A percentile compares a stretch with the other conserved stretches of the same genome.
Conservation (phyloP, 1,140 invertebrate species). For the Watersipora subatra region DNA sequence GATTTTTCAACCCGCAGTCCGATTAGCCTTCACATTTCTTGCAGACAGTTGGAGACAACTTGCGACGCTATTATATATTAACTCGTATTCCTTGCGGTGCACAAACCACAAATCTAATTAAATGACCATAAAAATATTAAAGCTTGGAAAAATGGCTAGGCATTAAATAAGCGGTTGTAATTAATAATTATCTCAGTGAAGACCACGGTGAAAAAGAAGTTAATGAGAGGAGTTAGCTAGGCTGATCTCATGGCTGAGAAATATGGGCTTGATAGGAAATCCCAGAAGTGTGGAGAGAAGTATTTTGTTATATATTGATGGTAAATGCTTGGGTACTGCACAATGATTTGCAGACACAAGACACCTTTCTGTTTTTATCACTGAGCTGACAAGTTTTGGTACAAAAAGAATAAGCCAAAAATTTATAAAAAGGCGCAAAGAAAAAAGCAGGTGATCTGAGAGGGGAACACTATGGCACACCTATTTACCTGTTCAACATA, state of each 20-base stretch:
- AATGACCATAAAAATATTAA: too few species aligned
- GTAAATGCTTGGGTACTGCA: neutral
- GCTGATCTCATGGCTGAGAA: neutral
- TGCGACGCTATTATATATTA: too few species aligned
- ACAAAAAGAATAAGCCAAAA: neutral
- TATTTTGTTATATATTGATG: neutral
- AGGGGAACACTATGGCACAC: neutral
- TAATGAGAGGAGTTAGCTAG: neutral
- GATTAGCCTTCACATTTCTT: too few species aligned
- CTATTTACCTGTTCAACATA: neutral
- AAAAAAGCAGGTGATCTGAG: neutral
- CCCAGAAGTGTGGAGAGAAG: neutral
- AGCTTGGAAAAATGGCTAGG: too few species aligned
- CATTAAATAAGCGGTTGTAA: too few species aligned
- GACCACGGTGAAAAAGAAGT: neutral
- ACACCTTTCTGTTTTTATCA: neutral
- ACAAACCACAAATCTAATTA: too few species aligned
- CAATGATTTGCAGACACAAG: neutral
- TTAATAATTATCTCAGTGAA: too few species aligned
- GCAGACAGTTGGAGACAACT: too few species aligned
- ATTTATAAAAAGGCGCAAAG: neutral
- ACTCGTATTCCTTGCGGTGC: too few species aligned
- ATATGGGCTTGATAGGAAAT: neutral
- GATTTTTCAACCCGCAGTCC: too few species aligned
- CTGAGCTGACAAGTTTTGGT: neutral